A percentile compares a stretch with the other conserved stretches of the same genome.
phyloP scores from a whole-genome alignment of 1,140 invertebrate genomes.

The Drosophila carrolli region DNA sequence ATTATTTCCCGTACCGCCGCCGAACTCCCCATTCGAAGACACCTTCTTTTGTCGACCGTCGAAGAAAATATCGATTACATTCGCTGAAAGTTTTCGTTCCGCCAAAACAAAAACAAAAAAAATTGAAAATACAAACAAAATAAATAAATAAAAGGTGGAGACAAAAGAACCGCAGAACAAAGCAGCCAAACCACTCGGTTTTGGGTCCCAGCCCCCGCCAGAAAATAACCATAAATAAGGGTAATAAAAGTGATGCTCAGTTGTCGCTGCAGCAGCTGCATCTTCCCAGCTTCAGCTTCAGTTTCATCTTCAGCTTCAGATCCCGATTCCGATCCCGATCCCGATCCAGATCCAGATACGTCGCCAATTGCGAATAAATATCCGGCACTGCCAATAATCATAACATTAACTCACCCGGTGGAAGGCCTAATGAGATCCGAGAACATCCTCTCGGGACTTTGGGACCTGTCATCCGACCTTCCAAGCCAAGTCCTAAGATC shows the following conservation, averaged over 20 bases:
- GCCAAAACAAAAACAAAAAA: neutral
- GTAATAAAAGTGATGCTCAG: constrained; percentile 79
- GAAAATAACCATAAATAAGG: constrained; percentile 78
- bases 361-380: constrained; percentile 55
- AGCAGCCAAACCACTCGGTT: constrained; percentile 25
- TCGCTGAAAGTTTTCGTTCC: constrained; percentile 50
- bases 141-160: constrained; percentile 14
- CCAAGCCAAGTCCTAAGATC: neutral
- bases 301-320: neutral
- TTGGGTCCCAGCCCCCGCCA: constrained; percentile 14
- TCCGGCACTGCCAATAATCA: constrained; percentile 65
- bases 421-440: constrained; percentile 16
- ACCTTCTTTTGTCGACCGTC: constrained; percentile 43
- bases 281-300: constrained; percentile 20
- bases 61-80: constrained; percentile 57
- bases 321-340: constrained; percentile 2
- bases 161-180: constrained; percentile 28
- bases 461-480: neutral
- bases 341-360: constrained; percentile 9
- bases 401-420: constrained; percentile 67
- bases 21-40: neutral
- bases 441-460: neutral
- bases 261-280: constrained; percentile 56
- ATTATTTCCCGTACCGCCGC: constrained; percentile 23
- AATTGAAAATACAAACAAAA: constrained; percentile 1